Base-by-base conservation (phyloP, 1,140 invertebrate species). In the Atta cephalotes region DNA sequence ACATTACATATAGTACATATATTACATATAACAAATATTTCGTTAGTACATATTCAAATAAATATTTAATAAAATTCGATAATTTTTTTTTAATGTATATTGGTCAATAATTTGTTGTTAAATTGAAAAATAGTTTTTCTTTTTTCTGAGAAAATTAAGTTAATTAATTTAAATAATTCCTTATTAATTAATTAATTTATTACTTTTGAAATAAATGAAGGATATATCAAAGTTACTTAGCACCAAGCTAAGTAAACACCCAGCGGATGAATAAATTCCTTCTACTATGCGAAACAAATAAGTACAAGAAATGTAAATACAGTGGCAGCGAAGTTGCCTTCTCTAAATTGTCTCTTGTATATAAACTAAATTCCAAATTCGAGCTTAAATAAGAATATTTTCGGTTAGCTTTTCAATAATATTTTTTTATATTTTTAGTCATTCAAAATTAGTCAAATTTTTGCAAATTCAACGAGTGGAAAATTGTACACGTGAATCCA, bases 261-360 rank as follows among this genome's bases (percentile, higher is more conserved):
- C 12, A 76, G 7, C 45, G 0, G 16, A 56, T 35, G n/a, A 70
- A 16, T 2, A 35, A 51, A 51, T 68, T 70, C 53, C 31, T 58
- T 35, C 65, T 18, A 16, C 3, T 4, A 2, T 45, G 18, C 10
- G 25, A 9, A 65, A 31, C 12, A 45, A 49, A 12, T 14, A 58
- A 56, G 14, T 35, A n/a, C 16, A 58, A 49, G n/a, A 25, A 58
- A 65, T 49, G 25, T 80, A 56, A 80, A 68, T 66, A 80, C 16
- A 49, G 28, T 5, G 45, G 1, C 35, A 66, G 9, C 58, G 49
- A 9, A 28, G n/a, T 56, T 80, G 12, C 28, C 28, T 49, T 21
- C 28, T 63, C n/a, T 25, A 39, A 49, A 51, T 66, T 35, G 58
- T 25, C 5, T 45, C 21, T 45, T 3, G 6, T 45, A 25, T 45